A percentile compares a stretch with the other conserved stretches of the same genome.
Conservation (phyloP, 2,113 vertebrate genomes). For the Pelodiscus sinensis region DNA sequence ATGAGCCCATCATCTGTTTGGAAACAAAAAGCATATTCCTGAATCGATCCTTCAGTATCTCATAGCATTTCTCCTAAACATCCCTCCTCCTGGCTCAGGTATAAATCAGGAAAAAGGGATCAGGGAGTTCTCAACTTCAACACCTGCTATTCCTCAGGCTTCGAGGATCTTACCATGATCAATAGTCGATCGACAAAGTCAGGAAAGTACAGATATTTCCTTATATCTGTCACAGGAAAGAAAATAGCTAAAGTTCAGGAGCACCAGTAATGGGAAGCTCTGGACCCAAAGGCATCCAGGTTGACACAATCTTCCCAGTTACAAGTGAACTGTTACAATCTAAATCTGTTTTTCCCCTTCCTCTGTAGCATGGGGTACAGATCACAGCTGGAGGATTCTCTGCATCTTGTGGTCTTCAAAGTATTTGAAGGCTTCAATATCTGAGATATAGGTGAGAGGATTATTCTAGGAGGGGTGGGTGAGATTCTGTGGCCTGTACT, state of each 20-base stretch:
- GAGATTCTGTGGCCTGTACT: too few relatives aligned
- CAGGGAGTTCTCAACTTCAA: conserved; percentile 27
- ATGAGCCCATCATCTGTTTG: not conserved
- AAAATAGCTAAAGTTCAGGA: conserved; percentile 42
- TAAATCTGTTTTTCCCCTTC: too few relatives aligned
- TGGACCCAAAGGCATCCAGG: conserved; percentile 55
- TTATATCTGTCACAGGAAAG: conserved; percentile 52
- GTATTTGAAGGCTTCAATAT: too few relatives aligned
- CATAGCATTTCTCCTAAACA: not conserved
- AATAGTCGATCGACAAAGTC: conserved; percentile 71
- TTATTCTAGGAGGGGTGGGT: too few relatives aligned
- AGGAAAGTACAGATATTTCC: conserved; percentile 65
- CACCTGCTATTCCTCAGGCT: conserved; percentile 50
- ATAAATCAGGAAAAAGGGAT: not conserved
- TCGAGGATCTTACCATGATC: conserved; percentile 44
- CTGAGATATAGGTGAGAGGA: too few relatives aligned
- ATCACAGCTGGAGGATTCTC: too few relatives aligned
- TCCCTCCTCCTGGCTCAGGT: not conserved
- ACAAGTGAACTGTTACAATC: conserved; percentile 75
- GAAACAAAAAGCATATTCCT: not conserved
- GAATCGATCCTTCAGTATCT: not conserved
- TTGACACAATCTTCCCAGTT: conserved; percentile 57
- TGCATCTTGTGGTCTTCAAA: too few relatives aligned
- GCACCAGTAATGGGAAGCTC: conserved; percentile 45
- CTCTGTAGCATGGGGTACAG: too few relatives aligned